phyloP scores from a whole-genome alignment of 2,888 invertebrate species.

The Aspidapion aeneum region DNA sequence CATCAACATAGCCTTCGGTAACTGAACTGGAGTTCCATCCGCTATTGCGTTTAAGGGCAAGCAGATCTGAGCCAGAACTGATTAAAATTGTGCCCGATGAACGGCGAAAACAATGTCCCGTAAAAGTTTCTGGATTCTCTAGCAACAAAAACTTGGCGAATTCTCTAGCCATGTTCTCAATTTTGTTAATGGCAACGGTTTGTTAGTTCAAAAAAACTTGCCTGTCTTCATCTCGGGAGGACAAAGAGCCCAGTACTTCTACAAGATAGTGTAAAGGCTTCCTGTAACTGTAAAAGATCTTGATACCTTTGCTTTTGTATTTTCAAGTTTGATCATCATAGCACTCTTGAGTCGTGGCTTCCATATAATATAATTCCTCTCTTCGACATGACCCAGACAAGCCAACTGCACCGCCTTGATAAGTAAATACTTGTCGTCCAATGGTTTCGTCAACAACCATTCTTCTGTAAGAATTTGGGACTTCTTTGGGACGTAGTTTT shows the following conservation, averaged over 20 bases:
- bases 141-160: not conserved
- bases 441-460: not conserved
- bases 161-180: not conserved
- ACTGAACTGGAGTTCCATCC: not conserved
- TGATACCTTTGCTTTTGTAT: not conserved
- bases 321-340: not conserved
- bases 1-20: too few relatives aligned
- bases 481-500: not conserved
- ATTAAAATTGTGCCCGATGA: not conserved
- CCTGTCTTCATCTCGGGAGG: not conserved
- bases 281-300: not conserved
- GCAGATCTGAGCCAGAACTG: not conserved
- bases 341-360: not conserved
- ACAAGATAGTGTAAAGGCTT: not conserved
- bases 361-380: not conserved
- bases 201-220: not conserved
- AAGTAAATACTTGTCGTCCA: not conserved
- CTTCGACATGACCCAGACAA: not conserved
- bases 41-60: not conserved
- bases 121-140: not conserved
- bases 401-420: not conserved
- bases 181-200: not conserved
- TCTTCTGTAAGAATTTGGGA: not conserved
- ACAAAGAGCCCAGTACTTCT: not conserved
- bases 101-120: not conserved